Evolutionary conservation across 1,140 invertebrate species (phyloP).

Genomic region (Lepidurus apus): DNA sequence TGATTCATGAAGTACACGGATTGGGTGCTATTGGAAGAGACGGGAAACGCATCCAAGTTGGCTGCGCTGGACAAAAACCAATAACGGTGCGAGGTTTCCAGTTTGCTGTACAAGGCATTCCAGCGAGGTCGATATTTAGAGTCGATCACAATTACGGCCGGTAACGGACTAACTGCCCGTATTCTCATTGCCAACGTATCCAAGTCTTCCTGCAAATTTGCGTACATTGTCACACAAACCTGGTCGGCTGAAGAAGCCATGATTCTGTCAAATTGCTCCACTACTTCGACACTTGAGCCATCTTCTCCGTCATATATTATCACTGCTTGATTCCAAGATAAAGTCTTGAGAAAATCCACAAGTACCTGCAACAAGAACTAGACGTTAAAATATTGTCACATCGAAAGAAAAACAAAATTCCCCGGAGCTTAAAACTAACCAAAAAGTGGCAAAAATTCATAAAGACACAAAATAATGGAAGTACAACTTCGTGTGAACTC

Average conservation of each 20-base stretch:
- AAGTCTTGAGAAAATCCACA: conserved; percentile 39
- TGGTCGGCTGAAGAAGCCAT: conserved; percentile 36
- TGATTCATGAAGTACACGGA: conserved; percentile 11
- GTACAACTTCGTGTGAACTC: neutral
- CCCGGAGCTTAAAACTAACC: too few relatives aligned
- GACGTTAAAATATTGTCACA: conserved; percentile 22
- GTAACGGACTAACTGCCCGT: conserved; percentile 37
- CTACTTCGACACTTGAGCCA: conserved; percentile 40
- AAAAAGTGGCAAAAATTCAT: too few relatives aligned
- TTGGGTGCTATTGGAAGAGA: neutral
- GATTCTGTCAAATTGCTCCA: conserved; percentile 39
- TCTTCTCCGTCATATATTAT: conserved; percentile 42
- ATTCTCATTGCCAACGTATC: conserved; percentile 40
- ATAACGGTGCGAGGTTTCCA: conserved; percentile 1
- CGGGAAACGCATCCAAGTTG: conserved; percentile 11
- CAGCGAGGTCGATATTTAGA: conserved; percentile 15
- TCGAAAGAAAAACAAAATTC: too few relatives aligned
- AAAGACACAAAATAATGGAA: neutral
- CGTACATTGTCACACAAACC: conserved; percentile 34
- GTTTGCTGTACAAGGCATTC: neutral
- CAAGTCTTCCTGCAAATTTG: conserved; percentile 34
- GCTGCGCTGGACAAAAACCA: conserved; percentile 28
- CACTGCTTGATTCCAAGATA: conserved; percentile 44
- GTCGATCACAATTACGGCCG: conserved; percentile 36
- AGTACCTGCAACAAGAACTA: conserved; percentile 40